Evolutionary conservation across 2,797 vertebrate genomes (phyloP), one percentile per base, ranked within the genome.

Genomic region (Pangasius djambal): DNA sequence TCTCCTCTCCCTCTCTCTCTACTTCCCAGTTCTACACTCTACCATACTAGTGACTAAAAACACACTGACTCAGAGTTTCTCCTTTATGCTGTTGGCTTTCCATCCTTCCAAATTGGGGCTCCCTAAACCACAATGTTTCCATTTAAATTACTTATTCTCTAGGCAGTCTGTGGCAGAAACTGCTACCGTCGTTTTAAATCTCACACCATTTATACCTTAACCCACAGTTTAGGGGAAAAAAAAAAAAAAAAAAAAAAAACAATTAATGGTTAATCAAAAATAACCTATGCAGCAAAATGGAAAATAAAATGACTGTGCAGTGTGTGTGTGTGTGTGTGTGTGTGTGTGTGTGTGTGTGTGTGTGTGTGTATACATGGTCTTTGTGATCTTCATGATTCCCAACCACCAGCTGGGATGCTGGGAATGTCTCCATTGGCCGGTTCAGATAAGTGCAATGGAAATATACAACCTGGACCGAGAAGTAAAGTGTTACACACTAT

Each of bases 61-160:
- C 55, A 37, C 79, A 87, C 86, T 88, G 91, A 93, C 88, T 92
- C 89, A 92, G 85, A 89, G 79, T 90, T 93, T 92, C 90, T 92
- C 34, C 75, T 70, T 70, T 40, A 86, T 48, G 70, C 79, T 85
- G 74, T 37, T 75, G 79, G 69, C 74, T 78, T 74, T 74, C 72
- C 83, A 44, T 28, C 61, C 48, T 48, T 83, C 77, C 57, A 63
- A 70, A 63, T 69, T 65, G 63, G 67, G 79, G 28, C 86, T 87
- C 69, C 28, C 75, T 84, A 72, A 82, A 87, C 89, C 85, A 40
- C 91, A 89, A 37, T 40, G 79, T 83, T 85, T 87, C 72, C 88
- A 91, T 87, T 90, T 89, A 83, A 88, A 83, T 74, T 40, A 65
- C 82, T 65, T 77, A 18, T 75, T 88, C 50, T 63, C 52, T 50